Evolutionary conservation across 2,797 vertebrate genomes (phyloP).

Genomic region (Falco peregrinus): DNA sequence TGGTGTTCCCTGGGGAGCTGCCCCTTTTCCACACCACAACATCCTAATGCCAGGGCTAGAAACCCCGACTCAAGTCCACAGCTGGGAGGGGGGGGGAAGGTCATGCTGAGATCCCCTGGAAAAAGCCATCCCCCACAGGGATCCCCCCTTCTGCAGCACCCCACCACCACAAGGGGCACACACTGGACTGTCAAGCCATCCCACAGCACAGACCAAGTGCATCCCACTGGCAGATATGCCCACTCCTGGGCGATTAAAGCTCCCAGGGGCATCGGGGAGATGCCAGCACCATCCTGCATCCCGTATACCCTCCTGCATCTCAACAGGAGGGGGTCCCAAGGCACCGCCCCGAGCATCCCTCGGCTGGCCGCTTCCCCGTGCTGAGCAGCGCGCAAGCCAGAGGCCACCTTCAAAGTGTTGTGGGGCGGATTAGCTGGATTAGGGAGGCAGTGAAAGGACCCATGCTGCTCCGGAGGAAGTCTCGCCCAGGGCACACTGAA

Average conservation of each 20-base stretch:
- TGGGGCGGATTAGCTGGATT: constrained; percentile 96
- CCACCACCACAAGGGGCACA: background rate
- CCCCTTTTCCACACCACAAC: background rate
- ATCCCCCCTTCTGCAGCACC: background rate
- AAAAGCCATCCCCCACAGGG: background rate
- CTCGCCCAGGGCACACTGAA: constrained; percentile 83
- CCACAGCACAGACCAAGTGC: accelerated
- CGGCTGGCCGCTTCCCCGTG: constrained; percentile 28
- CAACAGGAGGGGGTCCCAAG: background rate
- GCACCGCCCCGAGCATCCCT: constrained; percentile 40
- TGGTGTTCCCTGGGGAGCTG: background rate
- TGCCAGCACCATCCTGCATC: background rate
- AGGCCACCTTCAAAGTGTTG: constrained; percentile 92
- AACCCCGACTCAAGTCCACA: background rate
- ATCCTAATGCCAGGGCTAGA: background rate
- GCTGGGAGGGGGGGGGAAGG: background rate
- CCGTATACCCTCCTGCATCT: background rate
- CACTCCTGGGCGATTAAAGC: background rate
- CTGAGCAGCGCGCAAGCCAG: constrained; percentile 54
- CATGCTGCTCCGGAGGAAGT: constrained; percentile 90
- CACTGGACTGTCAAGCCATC: accelerated
- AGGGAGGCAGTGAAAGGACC: constrained; percentile 88
- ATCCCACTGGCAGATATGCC: background rate
- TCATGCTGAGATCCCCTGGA: background rate
- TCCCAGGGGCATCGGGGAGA: too few species aligned